Base-by-base conservation (phyloP, 2,888 invertebrate genomes). In the Leptinotarsa peninsularis region DNA sequence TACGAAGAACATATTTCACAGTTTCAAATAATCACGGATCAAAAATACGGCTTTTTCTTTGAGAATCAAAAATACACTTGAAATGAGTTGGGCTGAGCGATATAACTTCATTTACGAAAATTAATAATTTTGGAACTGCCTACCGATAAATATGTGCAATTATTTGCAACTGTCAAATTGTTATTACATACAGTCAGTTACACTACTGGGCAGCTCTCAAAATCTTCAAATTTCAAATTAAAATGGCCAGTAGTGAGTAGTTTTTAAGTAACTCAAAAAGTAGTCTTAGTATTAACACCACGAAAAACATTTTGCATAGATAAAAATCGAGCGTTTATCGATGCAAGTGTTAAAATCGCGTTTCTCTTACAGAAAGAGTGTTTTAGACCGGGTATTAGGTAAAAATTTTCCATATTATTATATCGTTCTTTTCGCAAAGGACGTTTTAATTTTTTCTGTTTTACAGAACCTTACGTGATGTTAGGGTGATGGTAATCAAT, bases 211-310 rank as follows among this genome's bases (percentile, higher is more conserved):
- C 86, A 84, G 85, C 85, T 86, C 84, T 84, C 85, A 85, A 86
- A 82, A 85, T 85, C 88, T 78, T 79, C 84, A 82, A 84, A 83
- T 86, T 86, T 86, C 83, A 86, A 85, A 85, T 86, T 85, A 85
- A 82, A 84, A 83, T 86, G 82, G 85, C 86, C 87, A 86, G 88
- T 88, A 88, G 88, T 88, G 88, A 88, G 88, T 88, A 88, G 88
- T 77, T 87, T 88, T 87, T 87, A 85, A 86, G 85, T 86, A 80
- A 81, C 81, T 83, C 71, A 67, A 52, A 71, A 58, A 56, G 68
- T 78, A 78, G 73, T 43, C 3, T 63, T 63, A 63, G 43, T 18
- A 63, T 63, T 63, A 63, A 63, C 63, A 43, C 18, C n/a, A 33
- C 33, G 27, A 17, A 14, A 33, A 63, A 33, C 27, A 33, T n/a